These are phyloP conservation scores for Mesoligia furuncula DNA, from an alignment of 2,888 invertebrate species.

Conservation along the genomic window DNA sequence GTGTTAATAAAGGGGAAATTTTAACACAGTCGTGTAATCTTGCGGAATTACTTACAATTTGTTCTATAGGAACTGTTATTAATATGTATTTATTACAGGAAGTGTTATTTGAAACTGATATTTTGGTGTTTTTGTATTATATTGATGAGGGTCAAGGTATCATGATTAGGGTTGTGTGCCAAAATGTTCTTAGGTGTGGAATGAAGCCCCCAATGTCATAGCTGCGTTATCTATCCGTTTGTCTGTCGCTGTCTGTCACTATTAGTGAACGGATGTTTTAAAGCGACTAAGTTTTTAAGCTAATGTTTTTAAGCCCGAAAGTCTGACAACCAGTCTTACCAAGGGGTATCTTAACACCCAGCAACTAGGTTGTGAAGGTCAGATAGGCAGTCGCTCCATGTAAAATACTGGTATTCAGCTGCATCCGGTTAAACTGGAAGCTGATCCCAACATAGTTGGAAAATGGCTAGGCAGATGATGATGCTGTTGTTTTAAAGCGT, in stretches of 20 bases:
- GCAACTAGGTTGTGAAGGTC: too few species aligned
- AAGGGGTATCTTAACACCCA: too few species aligned
- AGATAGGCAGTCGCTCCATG: too few species aligned
- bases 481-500: not conserved
- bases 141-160: not conserved
- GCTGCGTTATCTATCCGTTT: not conserved
- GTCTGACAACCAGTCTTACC: too few species aligned
- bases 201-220: not conserved
- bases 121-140: conserved; percentile 29
- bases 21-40: conserved; percentile 55
- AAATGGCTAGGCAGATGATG: too few species aligned
- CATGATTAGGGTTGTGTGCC: not conserved
- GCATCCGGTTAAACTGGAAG: too few species aligned
- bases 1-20: conserved; percentile 31
- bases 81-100: conserved; percentile 60
- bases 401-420: too few species aligned
- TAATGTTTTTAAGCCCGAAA: too few species aligned
- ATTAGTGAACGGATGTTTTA: not conserved
- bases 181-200: not conserved
- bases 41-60: conserved; percentile 52
- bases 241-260: not conserved
- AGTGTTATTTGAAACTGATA: conserved; percentile 67
- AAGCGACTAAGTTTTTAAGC: not conserved
- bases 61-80: conserved; percentile 40
- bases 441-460: too few species aligned